Conservation (phyloP, 2,888 invertebrate genomes). For the Rhopalosiphum nymphaeae region DNA sequence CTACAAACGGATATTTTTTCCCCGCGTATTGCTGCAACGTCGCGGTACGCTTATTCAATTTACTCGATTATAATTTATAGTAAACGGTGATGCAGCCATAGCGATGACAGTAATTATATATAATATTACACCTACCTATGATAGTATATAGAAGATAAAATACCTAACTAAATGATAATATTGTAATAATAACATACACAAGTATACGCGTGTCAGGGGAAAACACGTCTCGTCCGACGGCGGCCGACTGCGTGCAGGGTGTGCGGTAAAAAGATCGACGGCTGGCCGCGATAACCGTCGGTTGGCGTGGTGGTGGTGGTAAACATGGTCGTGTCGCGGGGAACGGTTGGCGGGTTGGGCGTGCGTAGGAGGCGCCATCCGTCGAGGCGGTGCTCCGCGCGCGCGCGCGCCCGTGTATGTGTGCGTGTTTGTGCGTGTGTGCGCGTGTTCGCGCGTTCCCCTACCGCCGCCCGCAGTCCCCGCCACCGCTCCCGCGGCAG, state of each 20-base stretch:
- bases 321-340: conserved; percentile 62
- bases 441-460: not conserved
- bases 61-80: not conserved
- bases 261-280: conserved; percentile 2
- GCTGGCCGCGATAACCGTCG: not conserved
- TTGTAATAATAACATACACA: too few species aligned
- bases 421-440: not conserved
- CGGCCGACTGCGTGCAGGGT: not conserved
- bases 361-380: conserved; percentile 58
- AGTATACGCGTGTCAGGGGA: not conserved
- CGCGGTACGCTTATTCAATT: too few species aligned
- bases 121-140: not conserved
- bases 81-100: not conserved
- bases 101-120: conserved; percentile 29
- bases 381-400: conserved; percentile 55
- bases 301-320: conserved; percentile 51
- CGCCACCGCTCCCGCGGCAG: not conserved
- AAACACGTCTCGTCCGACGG: conserved; percentile 32
- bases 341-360: conserved; percentile 25
- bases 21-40: not conserved
- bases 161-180: not conserved
- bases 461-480: not conserved
- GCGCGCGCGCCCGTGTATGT: not conserved
- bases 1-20: not conserved
- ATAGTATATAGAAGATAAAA: not conserved